phyloP scores from a whole-genome alignment of 64 coral and sea anemone species.

The Pocillopora damicornis region DNA sequence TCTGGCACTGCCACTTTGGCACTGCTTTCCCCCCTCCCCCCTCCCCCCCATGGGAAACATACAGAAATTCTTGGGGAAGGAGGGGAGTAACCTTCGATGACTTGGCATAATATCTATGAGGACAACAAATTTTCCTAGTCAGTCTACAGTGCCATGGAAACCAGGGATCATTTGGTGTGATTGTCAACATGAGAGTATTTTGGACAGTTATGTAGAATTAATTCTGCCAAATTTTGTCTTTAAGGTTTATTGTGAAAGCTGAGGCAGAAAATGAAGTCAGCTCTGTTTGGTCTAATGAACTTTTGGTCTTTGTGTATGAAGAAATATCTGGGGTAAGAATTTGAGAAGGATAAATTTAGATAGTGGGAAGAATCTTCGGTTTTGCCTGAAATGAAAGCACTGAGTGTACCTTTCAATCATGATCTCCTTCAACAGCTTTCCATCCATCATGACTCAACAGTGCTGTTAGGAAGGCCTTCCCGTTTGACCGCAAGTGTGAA shows the following conservation, averaged over 20 bases:
- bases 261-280: constrained; percentile 28
- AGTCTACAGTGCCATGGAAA: not conserved
- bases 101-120: too few relatives aligned
- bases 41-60: too few relatives aligned
- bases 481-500: not conserved
- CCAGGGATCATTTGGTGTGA: not conserved
- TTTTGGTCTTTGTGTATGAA: not conserved
- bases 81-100: too few relatives aligned
- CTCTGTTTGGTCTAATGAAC: not conserved
- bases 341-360: not conserved
- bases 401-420: not conserved
- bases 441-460: not conserved
- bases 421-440: not conserved
- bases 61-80: too few relatives aligned
- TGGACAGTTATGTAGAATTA: not conserved
- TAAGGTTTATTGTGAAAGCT: constrained; percentile 8
- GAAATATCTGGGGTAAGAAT: not conserved
- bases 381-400: not conserved
- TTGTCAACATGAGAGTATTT: not conserved
- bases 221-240: not conserved
- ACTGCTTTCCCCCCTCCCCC: too few relatives aligned
- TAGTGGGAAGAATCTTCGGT: too few relatives aligned
- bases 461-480: not conserved
- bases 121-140: too few relatives aligned
- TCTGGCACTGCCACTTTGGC: too few relatives aligned